These are phyloP conservation scores for Argentina silus DNA, from an alignment of 2,797 vertebrate genomes.

Conservation along the genomic window DNA sequence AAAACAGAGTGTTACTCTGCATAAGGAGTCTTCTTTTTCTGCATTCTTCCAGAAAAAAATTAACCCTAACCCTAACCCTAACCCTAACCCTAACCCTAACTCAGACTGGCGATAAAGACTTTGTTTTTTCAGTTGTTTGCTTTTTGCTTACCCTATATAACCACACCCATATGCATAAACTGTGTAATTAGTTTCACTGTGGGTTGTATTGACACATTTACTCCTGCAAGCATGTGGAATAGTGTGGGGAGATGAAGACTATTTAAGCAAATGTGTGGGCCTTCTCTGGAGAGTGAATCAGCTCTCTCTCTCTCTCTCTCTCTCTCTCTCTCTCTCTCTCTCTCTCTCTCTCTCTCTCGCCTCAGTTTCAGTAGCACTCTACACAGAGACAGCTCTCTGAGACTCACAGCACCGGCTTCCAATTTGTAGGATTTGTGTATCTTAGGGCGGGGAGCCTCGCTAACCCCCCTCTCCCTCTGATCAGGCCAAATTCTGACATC, in stretches of 20 bases:
- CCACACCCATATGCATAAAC: neutral
- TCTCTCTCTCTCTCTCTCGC: neutral
- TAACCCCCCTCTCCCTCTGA: constrained; percentile 44
- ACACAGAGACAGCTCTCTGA: neutral
- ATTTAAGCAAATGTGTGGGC: neutral
- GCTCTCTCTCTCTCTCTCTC: constrained; percentile 10
- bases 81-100: too few relatives aligned
- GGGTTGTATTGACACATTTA: neutral
- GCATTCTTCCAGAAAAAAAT: too few relatives aligned
- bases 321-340: neutral
- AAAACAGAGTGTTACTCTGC: too few relatives aligned
- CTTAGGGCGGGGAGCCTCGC: constrained; percentile 37
- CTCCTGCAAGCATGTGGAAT: neutral
- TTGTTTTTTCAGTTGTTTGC: too few relatives aligned
- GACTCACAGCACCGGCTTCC: constrained; percentile 46
- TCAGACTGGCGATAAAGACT: neutral
- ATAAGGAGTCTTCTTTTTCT: too few relatives aligned
- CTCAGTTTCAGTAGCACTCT: neutral
- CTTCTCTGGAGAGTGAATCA: constrained; percentile 26
- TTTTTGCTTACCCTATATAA: neutral
- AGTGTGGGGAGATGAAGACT: neutral
- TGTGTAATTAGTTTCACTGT: neutral
- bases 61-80: too few relatives aligned
- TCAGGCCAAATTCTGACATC: constrained; percentile 68
- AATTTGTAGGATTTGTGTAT: constrained; percentile 64